Conservation (phyloP, 2,113 vertebrate genomes). For the Alethe diademata region DNA sequence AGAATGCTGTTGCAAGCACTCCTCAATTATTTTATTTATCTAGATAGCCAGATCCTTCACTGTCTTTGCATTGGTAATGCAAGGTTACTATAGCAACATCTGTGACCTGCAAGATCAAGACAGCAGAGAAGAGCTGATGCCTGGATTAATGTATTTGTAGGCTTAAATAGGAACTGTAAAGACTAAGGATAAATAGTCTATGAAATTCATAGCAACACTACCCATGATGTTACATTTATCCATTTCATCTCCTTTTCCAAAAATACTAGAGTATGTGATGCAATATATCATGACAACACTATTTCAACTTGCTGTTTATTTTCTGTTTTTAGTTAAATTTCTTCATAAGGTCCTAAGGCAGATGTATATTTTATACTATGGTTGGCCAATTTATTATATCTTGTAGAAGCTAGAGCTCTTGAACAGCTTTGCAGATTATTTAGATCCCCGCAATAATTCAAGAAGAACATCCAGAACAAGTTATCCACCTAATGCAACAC, state of each 20-base stretch:
- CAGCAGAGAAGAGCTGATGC: background rate
- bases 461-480: background rate
- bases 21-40: background rate
- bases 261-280: background rate
- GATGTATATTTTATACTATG: background rate
- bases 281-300: background rate
- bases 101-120: slow-evolving; percentile 24
- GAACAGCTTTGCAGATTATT: background rate
- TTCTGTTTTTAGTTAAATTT: background rate
- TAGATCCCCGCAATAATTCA: background rate
- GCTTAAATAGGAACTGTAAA: background rate
- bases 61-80: background rate
- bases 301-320: background rate
- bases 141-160: background rate
- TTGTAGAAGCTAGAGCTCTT: background rate
- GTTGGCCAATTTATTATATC: background rate
- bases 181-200: slow-evolving; percentile 17
- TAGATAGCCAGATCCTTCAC: background rate
- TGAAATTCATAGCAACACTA: background rate
- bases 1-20: background rate
- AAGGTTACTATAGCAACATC: slow-evolving; percentile 56
- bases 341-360: background rate
- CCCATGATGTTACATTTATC: background rate
- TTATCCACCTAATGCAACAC: background rate
- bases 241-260: background rate